Base-by-base conservation (phyloP, 2,888 invertebrate genomes). In the Rhimphoctona megacephalus region DNA sequence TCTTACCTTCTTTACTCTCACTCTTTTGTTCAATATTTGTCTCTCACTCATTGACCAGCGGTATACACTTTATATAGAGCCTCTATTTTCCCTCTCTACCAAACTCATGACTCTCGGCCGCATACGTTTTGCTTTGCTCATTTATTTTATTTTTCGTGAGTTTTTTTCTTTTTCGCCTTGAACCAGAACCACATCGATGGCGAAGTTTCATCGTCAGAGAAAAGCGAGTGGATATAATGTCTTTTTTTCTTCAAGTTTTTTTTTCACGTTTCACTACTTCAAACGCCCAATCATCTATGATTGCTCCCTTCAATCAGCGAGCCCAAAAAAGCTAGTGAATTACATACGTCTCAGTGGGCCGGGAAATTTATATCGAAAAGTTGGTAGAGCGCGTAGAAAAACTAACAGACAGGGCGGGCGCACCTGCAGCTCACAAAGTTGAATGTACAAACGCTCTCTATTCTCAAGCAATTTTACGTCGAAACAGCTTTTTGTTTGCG, bases 311-410 rank as follows among this genome's bases (percentile, higher is more conserved):
- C 86, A 83, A 86, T 86, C 86, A 81, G 77, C 70, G 67, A 67
- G 14, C 49, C 30, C 76, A 85, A 83, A 74, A 88, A 89, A 88
- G 86, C 88, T 89, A 14, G 83, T 61, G 87, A 87, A 83, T 89
- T 87, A 85, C 83, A 77, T 86, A 81, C 88, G 84, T 87, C 77
- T 82, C 86, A 86, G 84, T 73, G 86, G 85, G 66, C 81, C 81
- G 81, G 73, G 80, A 88, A 87, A 88, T 86, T 86, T 89, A 88
- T 89, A 86, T 88, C 78, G 30, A 49, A 83, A 73, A 85, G 87
- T 87, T 87, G 72, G 70, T 81, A 76, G 9, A 81, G 46, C 73
- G 69, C 52, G 74, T 43, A 33, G 73, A 76, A 74, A 67, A 66
- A 64, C 49, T 72, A 30, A 70, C 70, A 43, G 46, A 69, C 36